Evolutionary conservation across 1,140 invertebrate species (phyloP), one percentile per base, ranked within the genome.

Genomic region (Hylyphantes graminicola): DNA sequence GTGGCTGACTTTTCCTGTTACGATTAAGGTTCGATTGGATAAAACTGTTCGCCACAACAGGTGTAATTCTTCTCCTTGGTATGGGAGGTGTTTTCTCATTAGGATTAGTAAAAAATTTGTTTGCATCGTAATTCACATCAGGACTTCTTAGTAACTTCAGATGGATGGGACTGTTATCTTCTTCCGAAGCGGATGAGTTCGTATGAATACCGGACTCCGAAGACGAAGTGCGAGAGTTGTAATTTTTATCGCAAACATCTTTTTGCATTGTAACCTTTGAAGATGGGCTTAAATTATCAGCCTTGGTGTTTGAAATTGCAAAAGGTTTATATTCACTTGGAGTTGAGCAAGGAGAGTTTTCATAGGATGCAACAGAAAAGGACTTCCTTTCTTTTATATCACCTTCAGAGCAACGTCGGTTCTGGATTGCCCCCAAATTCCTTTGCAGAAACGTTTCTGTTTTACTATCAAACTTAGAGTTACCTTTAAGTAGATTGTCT

Each of bases 401-500:
- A 7, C 80, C 80, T 75, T 83, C 80, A 57, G 80, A 83, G 48
- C 75, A 59, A 7, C 80, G 48, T 9, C 80, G 80, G n/a, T 19
- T 54, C 12, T 73, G 68, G 8, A 59, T n/a, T 10, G 7, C 17
- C 2, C 57, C 17, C 59, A 65, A 11, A 9, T 54, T n/a, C 15
- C 50, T 73, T 73, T 57, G 17, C 15, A 64, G 35, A 4, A 73
- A 64, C 11, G 57, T 12, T 9, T 73, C 79, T 7, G 55, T 64
- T 21, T 72, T 73, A 15, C 21, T 21, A 6, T 35, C 57, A 61
- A 70, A 59, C 10, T 48, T 70, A 7, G 77, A 59, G 13, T 70
- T 81, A 7, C 51, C 54, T 19, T 81, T 81, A 6, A 83, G 59
- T 21, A 83, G 55, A 11, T 74, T 50, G 0, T 50, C 57, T 13